phyloP scores from a whole-genome alignment of 2,797 vertebrate species.

The Eleutherodactylus coqui region DNA sequence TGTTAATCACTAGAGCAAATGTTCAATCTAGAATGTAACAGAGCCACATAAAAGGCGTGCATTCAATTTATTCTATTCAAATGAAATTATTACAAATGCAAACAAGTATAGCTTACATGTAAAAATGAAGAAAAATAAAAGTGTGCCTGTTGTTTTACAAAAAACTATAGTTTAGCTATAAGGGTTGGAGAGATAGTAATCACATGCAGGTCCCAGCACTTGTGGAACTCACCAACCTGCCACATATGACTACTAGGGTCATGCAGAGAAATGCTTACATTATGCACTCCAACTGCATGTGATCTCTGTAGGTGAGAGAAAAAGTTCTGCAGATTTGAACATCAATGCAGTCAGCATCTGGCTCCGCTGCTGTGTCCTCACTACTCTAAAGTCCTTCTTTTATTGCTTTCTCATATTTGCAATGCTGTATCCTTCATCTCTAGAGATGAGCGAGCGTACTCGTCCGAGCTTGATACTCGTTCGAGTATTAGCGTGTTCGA shows the following conservation, averaged over 20 bases:
- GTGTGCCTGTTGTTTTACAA: background rate
- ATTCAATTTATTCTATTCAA: background rate
- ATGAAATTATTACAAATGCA: background rate
- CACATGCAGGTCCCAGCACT: background rate
- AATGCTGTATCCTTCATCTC: no score
- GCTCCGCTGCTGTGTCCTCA: no score
- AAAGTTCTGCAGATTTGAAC: no score
- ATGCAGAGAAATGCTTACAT: background rate
- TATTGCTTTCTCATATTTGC: no score
- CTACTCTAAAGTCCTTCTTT: no score
- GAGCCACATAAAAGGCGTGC: background rate
- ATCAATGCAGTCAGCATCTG: no score
- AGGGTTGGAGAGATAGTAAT: background rate
- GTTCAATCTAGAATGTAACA: background rate
- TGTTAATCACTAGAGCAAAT: constrained; percentile 14
- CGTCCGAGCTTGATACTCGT: no score
- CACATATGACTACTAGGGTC: background rate
- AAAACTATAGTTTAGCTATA: background rate
- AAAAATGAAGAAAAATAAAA: background rate
- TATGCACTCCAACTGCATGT: background rate
- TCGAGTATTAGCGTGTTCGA: no score
- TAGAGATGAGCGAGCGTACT: no score
- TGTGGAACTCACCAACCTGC: background rate
- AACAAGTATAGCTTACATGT: background rate
- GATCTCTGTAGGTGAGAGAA: no score